A percentile compares a stretch with the other conserved stretches of the same genome.
These are phyloP conservation scores for Heliconius eleuchia DNA, from an alignment of 1,140 invertebrate genomes.

Conservation along the genomic window DNA sequence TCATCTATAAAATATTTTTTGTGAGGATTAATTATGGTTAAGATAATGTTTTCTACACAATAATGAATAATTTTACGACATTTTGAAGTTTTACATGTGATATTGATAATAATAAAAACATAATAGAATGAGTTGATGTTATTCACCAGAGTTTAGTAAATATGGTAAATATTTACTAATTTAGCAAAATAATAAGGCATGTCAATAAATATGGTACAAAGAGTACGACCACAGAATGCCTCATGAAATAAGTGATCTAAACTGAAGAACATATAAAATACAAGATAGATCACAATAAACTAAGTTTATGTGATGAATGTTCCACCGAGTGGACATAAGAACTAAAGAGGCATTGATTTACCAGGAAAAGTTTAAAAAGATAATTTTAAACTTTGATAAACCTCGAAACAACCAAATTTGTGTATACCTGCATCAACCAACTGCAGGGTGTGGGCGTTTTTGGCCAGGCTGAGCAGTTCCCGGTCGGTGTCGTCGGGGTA, in stretches of 20 bases:
- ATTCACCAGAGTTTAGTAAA: not conserved
- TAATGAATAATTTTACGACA: not conserved
- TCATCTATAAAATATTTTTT: slow-evolving; percentile 37
- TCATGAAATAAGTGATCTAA: not conserved
- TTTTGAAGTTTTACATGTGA: not conserved
- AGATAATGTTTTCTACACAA: not conserved
- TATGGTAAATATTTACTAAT: not conserved
- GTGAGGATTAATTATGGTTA: not conserved
- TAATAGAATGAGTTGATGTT: not conserved
- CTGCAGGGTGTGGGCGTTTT: slow-evolving; percentile 21
- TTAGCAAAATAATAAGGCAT: not conserved
- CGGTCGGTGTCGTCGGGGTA: slow-evolving; percentile 54
- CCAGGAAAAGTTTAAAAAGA: not conserved
- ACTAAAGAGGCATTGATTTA: not conserved
- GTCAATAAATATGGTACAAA: not conserved
- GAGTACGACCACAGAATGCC: not conserved
- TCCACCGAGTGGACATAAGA: not conserved
- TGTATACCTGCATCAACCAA: slow-evolving; percentile 34
- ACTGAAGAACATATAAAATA: not conserved
- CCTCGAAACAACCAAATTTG: not conserved
- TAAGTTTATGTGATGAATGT: not conserved
- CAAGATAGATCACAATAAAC: not conserved
- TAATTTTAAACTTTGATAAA: slow-evolving; percentile 23
- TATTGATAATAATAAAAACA: not conserved
- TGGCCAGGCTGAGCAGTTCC: slow-evolving; percentile 52